Percentiles rank a stretch among this genome's conserved stretches.
These are phyloP conservation scores for Parauchenoglanis ngamensis DNA, from an alignment of 2,797 vertebrate species.

Conservation along the genomic window DNA sequence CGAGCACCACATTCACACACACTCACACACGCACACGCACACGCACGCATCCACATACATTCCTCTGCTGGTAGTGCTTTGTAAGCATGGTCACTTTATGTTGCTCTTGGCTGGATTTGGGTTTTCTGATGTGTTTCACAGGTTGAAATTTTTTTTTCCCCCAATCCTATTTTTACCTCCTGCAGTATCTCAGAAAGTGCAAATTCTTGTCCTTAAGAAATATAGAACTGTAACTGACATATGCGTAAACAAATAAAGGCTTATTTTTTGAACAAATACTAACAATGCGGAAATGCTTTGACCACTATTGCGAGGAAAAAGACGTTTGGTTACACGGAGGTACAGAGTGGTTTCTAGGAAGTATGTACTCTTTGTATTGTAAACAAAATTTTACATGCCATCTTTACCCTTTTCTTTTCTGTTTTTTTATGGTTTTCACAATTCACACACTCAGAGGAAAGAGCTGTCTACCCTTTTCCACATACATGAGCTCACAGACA, in stretches of 20 bases:
- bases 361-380: no score
- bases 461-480: neutral
- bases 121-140: constrained; percentile 34
- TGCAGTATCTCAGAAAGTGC: neutral
- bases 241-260: neutral
- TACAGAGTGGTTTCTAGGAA: neutral
- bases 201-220: constrained; percentile 3
- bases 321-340: neutral
- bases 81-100: constrained; percentile 41
- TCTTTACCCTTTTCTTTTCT: neutral
- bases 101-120: constrained; percentile 22
- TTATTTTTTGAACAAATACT: neutral
- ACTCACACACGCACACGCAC: constrained; percentile 28
- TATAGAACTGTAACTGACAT: neutral
- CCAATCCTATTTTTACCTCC: constrained; percentile 34
- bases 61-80: constrained; percentile 36
- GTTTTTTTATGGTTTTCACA: neutral
- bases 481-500: neutral
- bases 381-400: neutral
- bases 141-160: neutral
- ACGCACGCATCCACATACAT: constrained; percentile 24
- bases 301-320: neutral
- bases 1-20: neutral
- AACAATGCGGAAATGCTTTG: neutral
- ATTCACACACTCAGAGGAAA: neutral